These are phyloP conservation scores for Phoebastria nigripes DNA, from an alignment of 2,797 vertebrate genomes.

Conservation along the genomic window DNA sequence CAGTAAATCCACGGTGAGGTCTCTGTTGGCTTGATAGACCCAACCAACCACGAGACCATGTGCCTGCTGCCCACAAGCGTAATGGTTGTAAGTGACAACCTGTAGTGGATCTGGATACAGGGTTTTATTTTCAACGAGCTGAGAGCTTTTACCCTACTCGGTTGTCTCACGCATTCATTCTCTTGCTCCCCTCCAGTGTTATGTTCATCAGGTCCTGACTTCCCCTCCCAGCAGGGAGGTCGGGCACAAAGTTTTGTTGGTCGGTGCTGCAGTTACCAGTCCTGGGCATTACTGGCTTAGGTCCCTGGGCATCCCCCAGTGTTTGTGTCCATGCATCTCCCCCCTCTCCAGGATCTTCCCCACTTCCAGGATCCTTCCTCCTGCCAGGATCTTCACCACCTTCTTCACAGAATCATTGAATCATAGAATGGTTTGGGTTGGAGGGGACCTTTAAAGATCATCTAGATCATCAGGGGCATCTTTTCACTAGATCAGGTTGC, in stretches of 20 bases:
- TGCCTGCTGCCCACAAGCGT: background rate
- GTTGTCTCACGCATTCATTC: background rate
- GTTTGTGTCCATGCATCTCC: background rate
- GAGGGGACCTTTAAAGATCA: background rate
- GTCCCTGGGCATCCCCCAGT: background rate
- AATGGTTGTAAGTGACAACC: background rate
- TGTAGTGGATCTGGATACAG: accelerated
- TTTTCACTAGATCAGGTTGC: background rate
- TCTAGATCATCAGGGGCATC: background rate
- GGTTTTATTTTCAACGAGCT: background rate
- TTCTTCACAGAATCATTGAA: background rate
- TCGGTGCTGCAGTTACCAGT: background rate
- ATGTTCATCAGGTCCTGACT: background rate
- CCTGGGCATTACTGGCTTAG: background rate
- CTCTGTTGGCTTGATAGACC: background rate
- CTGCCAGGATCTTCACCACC: too few species aligned
- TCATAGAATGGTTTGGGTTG: background rate
- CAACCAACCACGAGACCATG: background rate
- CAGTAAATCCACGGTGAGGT: background rate
- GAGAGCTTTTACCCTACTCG: background rate
- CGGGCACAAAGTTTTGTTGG: background rate
- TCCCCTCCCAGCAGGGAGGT: background rate
- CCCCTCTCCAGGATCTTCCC: background rate
- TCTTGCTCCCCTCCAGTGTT: background rate
- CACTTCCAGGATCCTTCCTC: background rate